phyloP scores from a whole-genome alignment of 2,888 invertebrate genomes.

The Drosophila rubida region DNA sequence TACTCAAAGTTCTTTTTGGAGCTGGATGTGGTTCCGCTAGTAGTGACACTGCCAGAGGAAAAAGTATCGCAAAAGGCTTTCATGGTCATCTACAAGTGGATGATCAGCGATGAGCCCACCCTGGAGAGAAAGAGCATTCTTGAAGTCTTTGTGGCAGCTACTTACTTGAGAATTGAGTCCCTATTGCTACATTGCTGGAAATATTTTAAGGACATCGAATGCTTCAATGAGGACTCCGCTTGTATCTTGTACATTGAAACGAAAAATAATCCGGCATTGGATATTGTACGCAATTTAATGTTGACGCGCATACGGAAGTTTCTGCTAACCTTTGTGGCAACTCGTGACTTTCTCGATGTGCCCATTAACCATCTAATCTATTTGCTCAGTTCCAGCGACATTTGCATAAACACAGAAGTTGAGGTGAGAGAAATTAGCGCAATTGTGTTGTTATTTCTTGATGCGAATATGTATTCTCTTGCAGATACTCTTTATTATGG shows the following conservation, averaged over 20 bases:
- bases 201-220: slow-evolving; percentile 89
- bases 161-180: slow-evolving; percentile 71
- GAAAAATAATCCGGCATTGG: slow-evolving; percentile 83
- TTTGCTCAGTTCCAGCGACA: slow-evolving; percentile 89
- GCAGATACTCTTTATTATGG: slow-evolving; percentile 90
- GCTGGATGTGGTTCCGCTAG: slow-evolving; percentile 23
- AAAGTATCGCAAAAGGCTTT: slow-evolving; percentile 87
- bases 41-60: slow-evolving; percentile 61
- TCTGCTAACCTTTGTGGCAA: slow-evolving; percentile 91
- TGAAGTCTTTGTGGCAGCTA: slow-evolving; percentile 62
- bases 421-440: slow-evolving; percentile 55
- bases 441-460: background rate
- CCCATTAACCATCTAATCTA: slow-evolving; percentile 88
- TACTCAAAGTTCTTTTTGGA: slow-evolving; percentile 80
- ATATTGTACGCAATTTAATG: slow-evolving; percentile 77
- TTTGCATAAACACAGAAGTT: slow-evolving; percentile 89
- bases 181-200: slow-evolving; percentile 87
- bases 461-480: slow-evolving; percentile 27
- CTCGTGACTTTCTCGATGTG: slow-evolving; percentile 89
- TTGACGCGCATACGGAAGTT: slow-evolving; percentile 90
- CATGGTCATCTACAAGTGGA: slow-evolving; percentile 91
- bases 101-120: slow-evolving; percentile 89
- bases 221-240: slow-evolving; percentile 89
- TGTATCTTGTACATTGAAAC: slow-evolving; percentile 85
- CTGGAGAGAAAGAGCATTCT: slow-evolving; percentile 84